These are phyloP conservation scores for Botia kubotai DNA, from an alignment of 2,797 vertebrate genomes.

Conservation along the genomic window DNA sequence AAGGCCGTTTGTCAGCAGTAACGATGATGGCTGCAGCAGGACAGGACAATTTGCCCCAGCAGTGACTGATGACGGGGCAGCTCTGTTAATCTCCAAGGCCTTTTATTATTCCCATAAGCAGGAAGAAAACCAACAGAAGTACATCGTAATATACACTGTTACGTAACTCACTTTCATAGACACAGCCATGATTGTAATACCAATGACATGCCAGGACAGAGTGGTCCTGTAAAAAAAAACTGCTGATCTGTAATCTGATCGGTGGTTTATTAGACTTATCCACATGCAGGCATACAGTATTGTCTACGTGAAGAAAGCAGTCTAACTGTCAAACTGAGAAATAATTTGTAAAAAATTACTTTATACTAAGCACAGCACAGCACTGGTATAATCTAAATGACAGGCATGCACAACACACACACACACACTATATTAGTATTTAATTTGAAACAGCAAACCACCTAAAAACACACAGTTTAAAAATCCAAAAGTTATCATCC, in stretches of 20 bases:
- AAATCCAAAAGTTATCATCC: neutral
- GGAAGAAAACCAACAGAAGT: conserved; percentile 5
- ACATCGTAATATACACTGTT: conserved; percentile 8
- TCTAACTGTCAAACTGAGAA: no score
- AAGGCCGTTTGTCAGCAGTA: conserved; percentile 46
- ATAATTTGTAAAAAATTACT: no score
- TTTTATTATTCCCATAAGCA: conserved; percentile 33
- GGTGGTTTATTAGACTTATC: neutral
- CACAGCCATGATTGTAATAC: neutral
- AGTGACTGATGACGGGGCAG: conserved; percentile 41
- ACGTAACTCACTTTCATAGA: conserved; percentile 10
- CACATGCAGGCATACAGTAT: no score
- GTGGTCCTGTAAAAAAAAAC: neutral
- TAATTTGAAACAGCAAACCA: no score
- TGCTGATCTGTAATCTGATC: neutral
- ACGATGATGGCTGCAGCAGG: conserved; percentile 13
- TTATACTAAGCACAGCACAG: no score
- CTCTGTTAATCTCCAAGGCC: conserved; percentile 19
- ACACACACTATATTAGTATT: no score
- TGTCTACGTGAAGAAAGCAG: no score
- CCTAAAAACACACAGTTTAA: neutral
- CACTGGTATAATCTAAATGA: no score
- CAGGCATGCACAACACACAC: no score
- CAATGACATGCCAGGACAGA: neutral
- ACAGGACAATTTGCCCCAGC: conserved; percentile 31